Percentiles rank a stretch among this genome's conserved stretches.
phyloP scores from a whole-genome alignment of 1,140 invertebrate species.

The Bicyclus anynana region DNA sequence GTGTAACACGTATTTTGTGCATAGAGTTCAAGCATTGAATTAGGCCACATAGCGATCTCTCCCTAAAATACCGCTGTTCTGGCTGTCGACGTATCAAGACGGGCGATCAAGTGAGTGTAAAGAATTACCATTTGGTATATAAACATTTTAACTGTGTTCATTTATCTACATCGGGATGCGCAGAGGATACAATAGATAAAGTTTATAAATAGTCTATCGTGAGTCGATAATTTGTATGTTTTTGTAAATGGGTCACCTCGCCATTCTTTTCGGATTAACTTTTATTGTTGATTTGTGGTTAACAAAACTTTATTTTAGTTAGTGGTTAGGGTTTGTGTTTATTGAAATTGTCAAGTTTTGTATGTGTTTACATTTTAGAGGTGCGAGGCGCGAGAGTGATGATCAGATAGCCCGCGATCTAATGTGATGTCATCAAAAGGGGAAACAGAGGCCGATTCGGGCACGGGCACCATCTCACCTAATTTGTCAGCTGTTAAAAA shows the following conservation, averaged over 20 bases:
- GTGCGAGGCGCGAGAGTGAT: slow-evolving; percentile 69
- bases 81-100: slow-evolving; percentile 75
- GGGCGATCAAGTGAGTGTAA: slow-evolving; percentile 45
- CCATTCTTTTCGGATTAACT: slow-evolving; percentile 52
- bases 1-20: slow-evolving; percentile 77
- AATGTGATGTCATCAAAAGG: slow-evolving; percentile 78
- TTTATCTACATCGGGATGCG: slow-evolving; percentile 36
- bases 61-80: slow-evolving; percentile 78
- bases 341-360: slow-evolving; percentile 22
- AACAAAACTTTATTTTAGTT: slow-evolving; percentile 15
- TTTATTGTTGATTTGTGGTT: slow-evolving; percentile 20
- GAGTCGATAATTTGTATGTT: slow-evolving; percentile 72
- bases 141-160: slow-evolving; percentile 44
- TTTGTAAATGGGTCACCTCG: slow-evolving; percentile 76
- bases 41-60: slow-evolving; percentile 79
- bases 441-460: slow-evolving; percentile 77
- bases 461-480: slow-evolving; percentile 75
- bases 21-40: slow-evolving; percentile 77
- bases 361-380: slow-evolving; percentile 54
- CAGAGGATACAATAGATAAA: slow-evolving; percentile 51
- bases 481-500: slow-evolving; percentile 69
- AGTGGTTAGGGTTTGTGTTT: slow-evolving; percentile 15
- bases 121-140: slow-evolving; percentile 21
- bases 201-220: slow-evolving; percentile 63
- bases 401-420: slow-evolving; percentile 62